Evolutionary conservation across 2,888 invertebrate genomes (phyloP), one percentile per base, ranked within the genome.

Genomic region (Caenorhabditis sp.): DNA sequence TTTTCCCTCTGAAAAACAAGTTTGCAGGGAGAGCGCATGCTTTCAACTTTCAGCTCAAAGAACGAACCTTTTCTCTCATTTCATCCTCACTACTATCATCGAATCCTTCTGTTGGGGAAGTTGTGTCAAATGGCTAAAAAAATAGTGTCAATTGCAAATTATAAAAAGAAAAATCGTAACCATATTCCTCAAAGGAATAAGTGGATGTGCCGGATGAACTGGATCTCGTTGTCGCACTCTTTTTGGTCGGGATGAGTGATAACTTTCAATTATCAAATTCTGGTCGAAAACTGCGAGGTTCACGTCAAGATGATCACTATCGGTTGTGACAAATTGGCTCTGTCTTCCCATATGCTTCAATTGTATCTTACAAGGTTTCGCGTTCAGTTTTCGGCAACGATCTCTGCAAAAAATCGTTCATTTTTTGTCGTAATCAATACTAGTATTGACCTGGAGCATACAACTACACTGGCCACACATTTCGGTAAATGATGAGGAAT

Each of bases 81-180:
- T 80, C 80, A 50, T 80, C 80, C 8, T 78, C 80, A 55, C 80
- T 80, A 43, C 78, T 78, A 48, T 80, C 76, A 13, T 62, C 78
- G 1, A 39, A 24, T 0, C 59, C 73, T 17, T 66, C 37, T 8
- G 48, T 30, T 17, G 71, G 27, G 5, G 15, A 13, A n/a, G 71
- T 35, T 1, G 2, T 32, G 43, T 68, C 62, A n/a, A 39, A 61
- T 0, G 56, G 48, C 68, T 73, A 35, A 13, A 63, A 55, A 39
- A 20, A 37, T 17, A 27, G 9, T 26, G 22, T 35, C 8, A 7
- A 27, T 7, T 35, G 13, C 24, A 22, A 20, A 26, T 30, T 30
- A 7, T 30, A 9, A 30, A 30, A 30, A 7, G 30, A 30, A 9
- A 30, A 30, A 30, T 30, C 30, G 35, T 55, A 7, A 75, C 75